Conservation (phyloP, 2,888 invertebrate genomes). For the Tipula confusa region DNA sequence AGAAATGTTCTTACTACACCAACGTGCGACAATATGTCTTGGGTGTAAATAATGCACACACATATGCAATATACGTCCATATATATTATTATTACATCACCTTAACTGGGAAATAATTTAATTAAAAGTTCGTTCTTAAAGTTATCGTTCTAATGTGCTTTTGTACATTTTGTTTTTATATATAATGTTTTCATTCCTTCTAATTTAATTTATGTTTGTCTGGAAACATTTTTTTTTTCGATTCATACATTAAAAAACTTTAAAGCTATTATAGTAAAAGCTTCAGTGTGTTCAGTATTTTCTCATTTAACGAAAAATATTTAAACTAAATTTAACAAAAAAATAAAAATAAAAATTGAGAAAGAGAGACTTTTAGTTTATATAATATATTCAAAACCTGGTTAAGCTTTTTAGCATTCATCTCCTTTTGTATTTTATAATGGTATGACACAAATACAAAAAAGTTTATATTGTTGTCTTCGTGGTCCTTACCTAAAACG, state of each 20-base stretch:
- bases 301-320: neutral
- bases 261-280: neutral
- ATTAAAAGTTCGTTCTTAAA: neutral
- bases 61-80: neutral
- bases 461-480: neutral
- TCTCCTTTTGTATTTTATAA: neutral
- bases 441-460: neutral
- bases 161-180: neutral
- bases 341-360: no score
- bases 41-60: neutral
- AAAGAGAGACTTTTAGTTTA: neutral
- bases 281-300: neutral
- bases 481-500: conserved; percentile 20
- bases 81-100: no score
- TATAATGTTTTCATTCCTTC: neutral
- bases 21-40: neutral
- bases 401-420: conserved; percentile 6
- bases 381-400: conserved; percentile 8
- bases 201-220: conserved; percentile 1
- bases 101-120: neutral
- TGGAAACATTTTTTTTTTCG: neutral
- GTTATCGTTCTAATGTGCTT: neutral
- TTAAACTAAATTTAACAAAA: neutral
- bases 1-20: neutral
- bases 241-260: neutral